Conservation (phyloP, 2,113 vertebrate genomes). For the Tringa solitaria region DNA sequence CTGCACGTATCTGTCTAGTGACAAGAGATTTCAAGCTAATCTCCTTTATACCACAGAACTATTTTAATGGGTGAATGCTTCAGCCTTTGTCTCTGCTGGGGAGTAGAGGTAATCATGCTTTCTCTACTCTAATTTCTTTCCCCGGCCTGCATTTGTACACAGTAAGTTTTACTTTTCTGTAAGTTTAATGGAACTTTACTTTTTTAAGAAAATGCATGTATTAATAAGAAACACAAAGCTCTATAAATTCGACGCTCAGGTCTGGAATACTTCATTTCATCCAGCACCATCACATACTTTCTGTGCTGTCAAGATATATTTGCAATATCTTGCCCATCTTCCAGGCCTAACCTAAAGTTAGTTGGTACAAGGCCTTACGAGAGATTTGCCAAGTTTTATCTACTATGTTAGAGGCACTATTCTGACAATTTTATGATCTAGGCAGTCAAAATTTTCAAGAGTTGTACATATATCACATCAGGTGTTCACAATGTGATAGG, state of each 20-base stretch:
- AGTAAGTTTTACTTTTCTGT: background rate
- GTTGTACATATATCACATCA: background rate
- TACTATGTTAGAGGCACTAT: background rate
- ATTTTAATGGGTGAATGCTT: conserved; percentile 31
- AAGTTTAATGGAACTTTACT: background rate
- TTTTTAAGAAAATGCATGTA: background rate
- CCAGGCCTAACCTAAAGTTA: background rate
- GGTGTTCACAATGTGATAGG: background rate
- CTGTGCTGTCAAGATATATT: accelerated
- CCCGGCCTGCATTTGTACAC: background rate
- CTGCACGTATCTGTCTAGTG: background rate
- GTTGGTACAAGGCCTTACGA: background rate
- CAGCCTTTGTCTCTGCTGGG: background rate
- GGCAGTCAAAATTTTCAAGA: background rate
- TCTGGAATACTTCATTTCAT: background rate
- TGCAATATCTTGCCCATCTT: background rate
- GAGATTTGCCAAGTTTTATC: background rate
- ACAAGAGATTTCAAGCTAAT: conserved; percentile 37
- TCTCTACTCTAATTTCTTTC: background rate
- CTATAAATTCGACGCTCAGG: background rate
- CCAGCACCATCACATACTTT: background rate
- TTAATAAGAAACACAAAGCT: background rate
- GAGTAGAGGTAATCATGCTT: background rate
- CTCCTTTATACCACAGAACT: background rate
- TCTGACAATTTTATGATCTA: background rate